These are phyloP conservation scores for Zapornia atra DNA, from an alignment of 2,113 vertebrate genomes.

Conservation along the genomic window DNA sequence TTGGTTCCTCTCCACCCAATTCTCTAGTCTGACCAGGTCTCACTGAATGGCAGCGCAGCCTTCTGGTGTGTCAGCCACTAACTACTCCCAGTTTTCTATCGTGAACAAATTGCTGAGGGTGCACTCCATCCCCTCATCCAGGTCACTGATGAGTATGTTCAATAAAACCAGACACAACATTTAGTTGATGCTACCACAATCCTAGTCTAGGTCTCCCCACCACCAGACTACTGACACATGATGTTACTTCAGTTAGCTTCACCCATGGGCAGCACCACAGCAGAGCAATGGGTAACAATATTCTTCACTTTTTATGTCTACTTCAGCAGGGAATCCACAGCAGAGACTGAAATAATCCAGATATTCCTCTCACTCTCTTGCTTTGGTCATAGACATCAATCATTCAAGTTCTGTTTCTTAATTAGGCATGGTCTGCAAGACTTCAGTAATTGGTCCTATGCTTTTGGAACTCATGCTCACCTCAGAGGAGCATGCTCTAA, in stretches of 20 bases:
- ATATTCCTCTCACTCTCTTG: background rate
- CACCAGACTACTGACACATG: background rate
- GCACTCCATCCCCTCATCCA: too few relatives aligned
- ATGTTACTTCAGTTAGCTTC: background rate
- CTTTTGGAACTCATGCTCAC: background rate
- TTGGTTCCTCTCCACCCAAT: too few relatives aligned
- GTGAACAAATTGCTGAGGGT: too few relatives aligned
- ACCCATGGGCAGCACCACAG: background rate
- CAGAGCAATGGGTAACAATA: background rate
- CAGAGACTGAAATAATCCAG: background rate
- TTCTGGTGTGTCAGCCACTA: too few relatives aligned
- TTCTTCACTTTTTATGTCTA: background rate
- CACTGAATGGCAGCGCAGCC: too few relatives aligned
- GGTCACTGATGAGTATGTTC: too few relatives aligned
- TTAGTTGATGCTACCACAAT: background rate
- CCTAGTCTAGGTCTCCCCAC: background rate
- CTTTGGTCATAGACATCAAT: background rate
- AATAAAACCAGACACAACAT: background rate
- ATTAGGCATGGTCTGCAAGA: background rate
- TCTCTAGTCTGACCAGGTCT: too few relatives aligned
- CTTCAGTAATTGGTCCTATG: rapidly evolving
- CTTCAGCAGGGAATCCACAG: background rate
- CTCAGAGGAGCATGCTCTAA: background rate
- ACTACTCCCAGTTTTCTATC: too few relatives aligned
- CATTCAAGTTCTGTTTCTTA: background rate